Conservation (phyloP, 1,140 invertebrate species). For the Pygmarrhopalites habei region DNA sequence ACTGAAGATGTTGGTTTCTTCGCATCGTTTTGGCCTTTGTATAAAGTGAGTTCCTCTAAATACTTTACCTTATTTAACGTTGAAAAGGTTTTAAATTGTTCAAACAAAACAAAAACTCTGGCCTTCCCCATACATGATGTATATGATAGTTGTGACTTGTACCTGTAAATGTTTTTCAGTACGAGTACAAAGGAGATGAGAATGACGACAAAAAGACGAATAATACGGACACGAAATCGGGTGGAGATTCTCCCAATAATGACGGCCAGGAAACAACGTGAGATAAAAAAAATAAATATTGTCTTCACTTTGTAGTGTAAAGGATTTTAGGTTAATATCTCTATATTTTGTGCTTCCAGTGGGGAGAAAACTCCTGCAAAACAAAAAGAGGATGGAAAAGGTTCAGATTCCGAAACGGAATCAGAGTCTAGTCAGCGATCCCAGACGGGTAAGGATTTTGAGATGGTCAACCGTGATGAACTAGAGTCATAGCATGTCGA, state of each 20-base stretch:
- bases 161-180: slow-evolving; percentile 54
- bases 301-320: no score
- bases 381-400: neutral
- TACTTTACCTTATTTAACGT: no score
- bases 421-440: slow-evolving; percentile 61
- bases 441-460: slow-evolving; percentile 70
- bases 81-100: no score
- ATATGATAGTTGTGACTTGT: neutral
- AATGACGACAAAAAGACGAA: slow-evolving; percentile 49
- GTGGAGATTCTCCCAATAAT: neutral
- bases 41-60: slow-evolving; percentile 60
- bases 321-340: no score
- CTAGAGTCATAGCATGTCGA: slow-evolving; percentile 49
- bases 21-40: slow-evolving; percentile 96
- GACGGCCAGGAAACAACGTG: neutral
- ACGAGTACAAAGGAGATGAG: slow-evolving; percentile 66
- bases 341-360: no score
- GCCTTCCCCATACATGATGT: no score
- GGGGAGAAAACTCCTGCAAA: neutral
- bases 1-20: slow-evolving; percentile 98
- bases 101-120: no score
- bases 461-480: slow-evolving; percentile 61
- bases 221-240: slow-evolving; percentile 3
- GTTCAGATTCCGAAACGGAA: slow-evolving; percentile 51
- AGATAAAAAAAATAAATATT: neutral